A percentile compares a stretch with the other conserved stretches of the same genome.
phyloP scores from a whole-genome alignment of 2,113 vertebrate genomes.

The Zapornia atra region DNA sequence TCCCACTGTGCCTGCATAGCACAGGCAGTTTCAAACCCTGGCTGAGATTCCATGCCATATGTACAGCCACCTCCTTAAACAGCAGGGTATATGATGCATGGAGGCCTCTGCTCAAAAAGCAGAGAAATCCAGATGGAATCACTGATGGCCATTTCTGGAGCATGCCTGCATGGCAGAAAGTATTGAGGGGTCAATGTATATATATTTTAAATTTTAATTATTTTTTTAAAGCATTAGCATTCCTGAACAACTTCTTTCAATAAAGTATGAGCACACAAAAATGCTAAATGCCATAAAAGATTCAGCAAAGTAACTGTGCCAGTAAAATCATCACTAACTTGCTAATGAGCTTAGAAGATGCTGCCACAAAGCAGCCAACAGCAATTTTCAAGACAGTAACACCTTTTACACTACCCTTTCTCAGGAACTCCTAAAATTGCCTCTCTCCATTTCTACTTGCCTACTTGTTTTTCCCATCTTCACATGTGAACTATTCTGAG shows the following conservation, averaged over 20 bases:
- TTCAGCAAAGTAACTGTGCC: background rate
- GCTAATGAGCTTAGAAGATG: slow-evolving; percentile 20
- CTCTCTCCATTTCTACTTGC: background rate
- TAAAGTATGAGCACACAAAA: background rate
- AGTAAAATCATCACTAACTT: slow-evolving; percentile 32
- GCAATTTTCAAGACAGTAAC: background rate
- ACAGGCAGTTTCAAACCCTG: slow-evolving; percentile 15
- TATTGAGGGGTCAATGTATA: background rate
- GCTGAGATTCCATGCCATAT: slow-evolving; percentile 49
- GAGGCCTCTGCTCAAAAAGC: slow-evolving; percentile 27
- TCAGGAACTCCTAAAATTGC: background rate
- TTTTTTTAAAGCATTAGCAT: background rate
- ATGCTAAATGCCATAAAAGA: background rate
- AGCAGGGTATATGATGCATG: slow-evolving; percentile 30
- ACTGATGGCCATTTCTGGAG: slow-evolving; percentile 19
- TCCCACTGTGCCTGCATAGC: background rate
- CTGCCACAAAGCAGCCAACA: background rate
- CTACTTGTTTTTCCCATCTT: slow-evolving; percentile 1
- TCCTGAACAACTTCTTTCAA: background rate
- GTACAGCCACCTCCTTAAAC: slow-evolving; percentile 32
- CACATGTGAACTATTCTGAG: background rate
- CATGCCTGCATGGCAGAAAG: background rate
- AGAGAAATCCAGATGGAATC: slow-evolving; percentile 47
- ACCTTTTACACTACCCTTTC: background rate
- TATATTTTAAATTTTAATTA: background rate